Base-by-base conservation (phyloP, 1,140 invertebrate genomes). In the Euwallacea fornicatus region DNA sequence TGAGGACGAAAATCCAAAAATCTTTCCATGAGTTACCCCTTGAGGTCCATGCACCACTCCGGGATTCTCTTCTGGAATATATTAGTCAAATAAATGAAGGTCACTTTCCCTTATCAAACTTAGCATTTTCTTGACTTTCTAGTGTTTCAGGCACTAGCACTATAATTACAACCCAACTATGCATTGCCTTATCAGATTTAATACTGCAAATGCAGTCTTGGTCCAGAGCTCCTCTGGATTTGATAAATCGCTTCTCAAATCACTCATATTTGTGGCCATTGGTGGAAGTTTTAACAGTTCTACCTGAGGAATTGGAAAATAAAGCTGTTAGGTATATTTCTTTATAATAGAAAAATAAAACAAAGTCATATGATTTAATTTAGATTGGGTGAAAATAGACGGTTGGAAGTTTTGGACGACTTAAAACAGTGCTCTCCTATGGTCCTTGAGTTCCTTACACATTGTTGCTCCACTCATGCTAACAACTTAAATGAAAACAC, bases 261-360 rank as follows among this genome's bases (percentile, higher is more conserved):
- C 86, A 86, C 81, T 70, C 90, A 88, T 71, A 75, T 81, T 81
- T 90, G 65, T 92, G 89, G 87, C 91, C 94, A 42, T 82, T 98
- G 41, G 80, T 99, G 75, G 95, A 98, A 87, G 89, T 98, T 69
- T 85, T 99, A 50, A 97, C 91, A 50, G 91, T 98, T 7, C 84
- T 98, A 76, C 96, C 97, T n/a, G 97, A 99, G 87, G 97, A 99
- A 88, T 89, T 97, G 44, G 90, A 91, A 78, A 93, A 90, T 9
- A 83, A 92, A 76, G 90, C 89, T 74, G 83, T 98, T 41, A 83
- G 83, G 83, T 84, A 80, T 59, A 69, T 73, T 64, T 8, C 8
- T 8, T 50, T 6, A 50, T 53, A n/a, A 11, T 50, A 42, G 42
- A 50, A 13, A 50, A 53, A 47, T 0, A 11, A 15, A 10, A n/a